Percentiles rank a stretch among this genome's conserved stretches.
phyloP scores from a whole-genome alignment of 2,797 vertebrate genomes.

The Centroberyx gerrardi region DNA sequence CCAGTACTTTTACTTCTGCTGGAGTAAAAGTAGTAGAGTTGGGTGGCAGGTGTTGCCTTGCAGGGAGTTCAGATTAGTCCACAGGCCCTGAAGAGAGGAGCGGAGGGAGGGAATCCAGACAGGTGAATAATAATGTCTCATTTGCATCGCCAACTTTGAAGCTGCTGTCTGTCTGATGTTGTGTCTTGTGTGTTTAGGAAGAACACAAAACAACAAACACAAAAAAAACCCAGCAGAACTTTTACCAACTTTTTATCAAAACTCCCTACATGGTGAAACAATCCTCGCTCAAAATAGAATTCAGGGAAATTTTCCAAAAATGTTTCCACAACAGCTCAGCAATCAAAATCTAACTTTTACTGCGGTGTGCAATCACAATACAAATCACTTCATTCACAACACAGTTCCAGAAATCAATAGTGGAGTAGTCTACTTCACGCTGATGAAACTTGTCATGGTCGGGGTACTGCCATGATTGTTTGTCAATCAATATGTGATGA shows the following conservation, averaged over 20 bases:
- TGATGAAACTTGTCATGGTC: too few species aligned
- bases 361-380: too few species aligned
- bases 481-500: too few species aligned
- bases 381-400: too few species aligned
- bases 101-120: slow-evolving; percentile 14
- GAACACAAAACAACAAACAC: neutral
- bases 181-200: slow-evolving; percentile 17
- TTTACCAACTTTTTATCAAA: slow-evolving; percentile 10
- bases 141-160: slow-evolving; percentile 59
- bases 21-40: too few species aligned
- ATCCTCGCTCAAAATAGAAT: neutral
- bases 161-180: slow-evolving; percentile 30
- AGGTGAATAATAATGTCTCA: slow-evolving; percentile 56
- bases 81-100: slow-evolving; percentile 2
- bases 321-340: too few species aligned
- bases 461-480: too few species aligned
- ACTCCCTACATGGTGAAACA: neutral
- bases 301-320: neutral
- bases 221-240: neutral
- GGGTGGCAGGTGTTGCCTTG: slow-evolving; percentile 24
- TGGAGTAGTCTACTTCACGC: too few species aligned
- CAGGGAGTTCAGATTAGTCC: neutral
- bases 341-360: too few species aligned
- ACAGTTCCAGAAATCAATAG: too few species aligned
- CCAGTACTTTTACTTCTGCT: too few species aligned